Evolutionary conservation across 1,140 invertebrate species (phyloP), one percentile per base, ranked within the genome.

Genomic region (Sitobion miscanthi): DNA sequence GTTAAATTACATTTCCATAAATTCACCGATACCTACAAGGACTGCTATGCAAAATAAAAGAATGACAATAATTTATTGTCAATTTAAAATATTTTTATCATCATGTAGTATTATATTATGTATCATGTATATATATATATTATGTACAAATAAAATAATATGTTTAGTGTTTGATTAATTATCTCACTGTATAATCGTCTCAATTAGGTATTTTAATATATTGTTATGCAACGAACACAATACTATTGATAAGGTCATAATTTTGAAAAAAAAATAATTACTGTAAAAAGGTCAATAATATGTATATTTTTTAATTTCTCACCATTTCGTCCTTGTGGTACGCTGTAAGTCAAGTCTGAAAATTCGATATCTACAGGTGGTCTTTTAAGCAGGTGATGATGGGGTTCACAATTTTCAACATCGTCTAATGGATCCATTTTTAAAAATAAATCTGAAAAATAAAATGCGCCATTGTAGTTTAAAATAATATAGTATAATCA

Each of bases 361-460:
- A 98, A 99, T 95, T 98, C 97, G 94, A 99, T 98, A 95, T 98
- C 97, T 57, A 98, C 97, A 86, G 98, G 97, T 52, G 97, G 97
- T 86, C 98, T 96, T 94, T 97, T 97, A 3, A 97, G 97, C 89
- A 98, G 95, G 95, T 98, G 94, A 52, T 94, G 38, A 45, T 89
- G 86, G n/a, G 92, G n/a, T 52, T 88, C 49, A 7, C 49, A 86
- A 30, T 88, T 62, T n/a, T 93, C 93, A 52, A 93, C 17, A n/a
- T 88, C 85, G 14, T 90, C 92, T 30, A 62, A 30, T 69, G 35
- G n/a, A 90, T 90, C 89, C 89, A 90, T 90, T 69, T 62, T 54
- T 90, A 45, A 23, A 90, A 52, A 45, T 45, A 69, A 90, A 90
- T 90, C 89, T 90, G 38, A 90, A 90, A 90, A 90, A 47, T 45